These are phyloP conservation scores for Willisornis vidua DNA, from an alignment of 2,113 vertebrate species.

Conservation along the genomic window DNA sequence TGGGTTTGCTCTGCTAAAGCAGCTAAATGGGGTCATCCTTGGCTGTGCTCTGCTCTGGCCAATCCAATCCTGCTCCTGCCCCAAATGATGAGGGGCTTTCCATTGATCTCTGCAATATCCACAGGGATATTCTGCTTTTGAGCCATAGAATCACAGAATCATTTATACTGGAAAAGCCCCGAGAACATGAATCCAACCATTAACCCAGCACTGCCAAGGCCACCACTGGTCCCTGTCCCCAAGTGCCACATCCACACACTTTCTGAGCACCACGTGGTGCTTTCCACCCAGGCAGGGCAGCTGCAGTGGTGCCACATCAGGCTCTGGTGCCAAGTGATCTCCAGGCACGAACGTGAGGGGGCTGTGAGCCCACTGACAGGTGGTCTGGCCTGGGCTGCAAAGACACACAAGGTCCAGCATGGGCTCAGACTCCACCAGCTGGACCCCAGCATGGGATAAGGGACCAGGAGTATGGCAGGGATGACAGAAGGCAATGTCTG, in stretches of 20 bases:
- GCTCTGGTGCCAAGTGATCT: not conserved
- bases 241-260: not conserved
- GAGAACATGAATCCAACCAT: not conserved
- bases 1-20: not conserved
- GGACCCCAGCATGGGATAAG: not conserved
- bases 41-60: not conserved
- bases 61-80: not conserved
- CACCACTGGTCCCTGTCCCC: no score
- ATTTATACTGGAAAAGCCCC: not conserved
- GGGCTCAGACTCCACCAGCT: not conserved
- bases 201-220: not conserved
- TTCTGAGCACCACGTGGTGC: accelerated
- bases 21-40: not conserved
- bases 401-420: not conserved
- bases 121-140: not conserved
- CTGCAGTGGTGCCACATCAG: not conserved
- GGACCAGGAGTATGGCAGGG: accelerated
- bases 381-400: not conserved
- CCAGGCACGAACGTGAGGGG: not conserved
- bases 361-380: not conserved
- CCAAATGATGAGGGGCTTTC: accelerated
- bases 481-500: not conserved
- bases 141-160: not conserved
- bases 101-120: not conserved
- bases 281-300: not conserved